Base-by-base conservation (phyloP, 2,113 vertebrate genomes). In the Grammomys dolichurus region DNA sequence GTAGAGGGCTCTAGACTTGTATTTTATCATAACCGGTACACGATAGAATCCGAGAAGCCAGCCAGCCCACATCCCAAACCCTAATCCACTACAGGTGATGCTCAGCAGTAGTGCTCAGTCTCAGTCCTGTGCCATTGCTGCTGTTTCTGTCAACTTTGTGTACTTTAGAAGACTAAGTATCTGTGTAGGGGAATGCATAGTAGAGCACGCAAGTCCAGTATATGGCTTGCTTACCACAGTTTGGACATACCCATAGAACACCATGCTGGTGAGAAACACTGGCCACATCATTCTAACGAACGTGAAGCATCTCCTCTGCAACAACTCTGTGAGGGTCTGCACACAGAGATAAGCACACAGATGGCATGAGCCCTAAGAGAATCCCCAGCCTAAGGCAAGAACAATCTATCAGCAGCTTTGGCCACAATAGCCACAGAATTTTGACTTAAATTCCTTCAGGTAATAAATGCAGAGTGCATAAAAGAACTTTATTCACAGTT, bases 271-370 rank as follows among this genome's bases (percentile, higher is more conserved):
- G 48, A 86, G 78, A 95, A 77, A n/a, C 31, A 86, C 1, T 54
- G 4, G 5, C 60, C 56, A 73, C 60, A 14, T 72, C 43, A 75
- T 22, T 69, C 81, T n/a, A 46, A 85, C 26, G 17, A 46, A 46
- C 14, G 17, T 11, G 19, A 13, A 77, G 43, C 33, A 56, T 69
- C 16, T 16, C 26, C 43, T 85, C 82, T 24, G 14, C 26, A 48
- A 28, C 7, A 11, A 13, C 40, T 36, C 20, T 54, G 2, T 28
- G 3, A 81, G 16, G 7, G 6, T 16, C 2, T 17, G 1, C 7
- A 51, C 12, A 17, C 24, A 56, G 31, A 87, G 48, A 78, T 31
- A 54, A 73, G 40, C 20, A n/a, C 28, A 19, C 16, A 19, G 9
- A 69, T 90, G 33, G 1, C 40, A 63, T 28, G 24, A 33, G 4